Evolutionary conservation across 2,888 invertebrate genomes (phyloP), one percentile per base, ranked within the genome.

Genomic region (Seira ritae): DNA sequence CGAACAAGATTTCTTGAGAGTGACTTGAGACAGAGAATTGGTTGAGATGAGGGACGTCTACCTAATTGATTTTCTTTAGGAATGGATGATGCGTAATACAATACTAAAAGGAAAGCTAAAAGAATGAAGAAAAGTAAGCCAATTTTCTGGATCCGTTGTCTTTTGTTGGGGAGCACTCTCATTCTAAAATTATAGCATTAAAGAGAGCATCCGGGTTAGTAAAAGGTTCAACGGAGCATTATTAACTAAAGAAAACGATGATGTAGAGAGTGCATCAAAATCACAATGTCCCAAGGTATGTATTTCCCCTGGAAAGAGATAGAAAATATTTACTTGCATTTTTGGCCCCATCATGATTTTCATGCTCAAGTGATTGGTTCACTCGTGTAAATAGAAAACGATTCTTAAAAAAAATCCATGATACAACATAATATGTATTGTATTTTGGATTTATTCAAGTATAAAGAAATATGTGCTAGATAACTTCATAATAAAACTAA

Each of bases 201-300:
- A 62, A 66, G 23, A 24, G 74, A 4, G 31, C 66, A 62, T 74
- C 74, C 74, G 74, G 74, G 20, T 17, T 42, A 31, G 17, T 67
- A 69, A 69, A 77, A 22, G 69, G 46, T 42, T 69, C 19, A 68
- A 50, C 12, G 50, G 60, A 60, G 69, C 76, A 77, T 77, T 50
- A 77, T 69, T 31, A 69, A 17, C 37, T 1, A 17, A 10, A 20
- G 20, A 12, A 62, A 62, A 62, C 3, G 12, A 15, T 31, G 31
- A 8, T 4, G 3, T 31, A 8, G 31, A 31, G 8, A 31, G 8
- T 31, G 31, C 31, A 31, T 4, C 3, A 8, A 31, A 31, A 8
- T 31, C 31, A 4, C 8, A 31, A 31, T 31, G 31, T 31, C 31
- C 31, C 31, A 8, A 31, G 31, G 31, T 31, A 31, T 31, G n/a